Base-by-base conservation (phyloP, 2,113 vertebrate species). In the Puma concolor region DNA sequence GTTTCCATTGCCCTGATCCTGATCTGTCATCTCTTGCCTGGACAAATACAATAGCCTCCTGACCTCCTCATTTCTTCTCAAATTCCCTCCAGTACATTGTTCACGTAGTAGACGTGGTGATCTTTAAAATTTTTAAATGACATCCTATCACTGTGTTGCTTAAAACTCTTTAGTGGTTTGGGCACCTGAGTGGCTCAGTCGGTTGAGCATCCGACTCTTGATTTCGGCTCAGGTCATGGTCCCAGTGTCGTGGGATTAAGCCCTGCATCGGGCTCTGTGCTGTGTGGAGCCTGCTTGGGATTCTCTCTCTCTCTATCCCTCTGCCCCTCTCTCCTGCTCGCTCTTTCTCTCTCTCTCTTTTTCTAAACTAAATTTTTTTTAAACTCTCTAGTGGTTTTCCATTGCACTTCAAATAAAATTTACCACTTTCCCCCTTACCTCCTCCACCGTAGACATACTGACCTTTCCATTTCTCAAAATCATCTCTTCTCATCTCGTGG, bases 401-500 rank as follows among this genome's bases (percentile, higher is more conserved):
- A 48, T 21, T 92, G 27, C 14, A 33, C 38, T 87, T 92, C 76
- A 90, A 27, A 72, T 92, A 74, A 85, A 72, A 72, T 16, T 44
- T 27, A 85, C 16, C 23, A 16, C 52, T 81, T 50, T 54, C 29
- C 48, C 41, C 57, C 27, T 88, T 36, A n/a, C 54, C 54, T 88
- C 44, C 23, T 81, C 44, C 17, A 7, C 27, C 66, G 15, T 90
- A 80, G 67, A 95, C n/a, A 66, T 8, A 17, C 21, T 90, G 36
- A 41, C 15, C 19, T 95, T 97, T 90, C 76, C 33, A 52, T 66
- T 96, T 91, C 77, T 77, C 66, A 91, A 23, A 97, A 81, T 48
- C 41, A 66, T 81, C 60, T 64, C 50, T 93, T 90, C 81, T 91
- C 31, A 90, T n/a, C 76, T 95, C n/a, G 5, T 52, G 50, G 64